Conservation (phyloP, 2,888 invertebrate species). For the Drosophila trichaetosa region DNA sequence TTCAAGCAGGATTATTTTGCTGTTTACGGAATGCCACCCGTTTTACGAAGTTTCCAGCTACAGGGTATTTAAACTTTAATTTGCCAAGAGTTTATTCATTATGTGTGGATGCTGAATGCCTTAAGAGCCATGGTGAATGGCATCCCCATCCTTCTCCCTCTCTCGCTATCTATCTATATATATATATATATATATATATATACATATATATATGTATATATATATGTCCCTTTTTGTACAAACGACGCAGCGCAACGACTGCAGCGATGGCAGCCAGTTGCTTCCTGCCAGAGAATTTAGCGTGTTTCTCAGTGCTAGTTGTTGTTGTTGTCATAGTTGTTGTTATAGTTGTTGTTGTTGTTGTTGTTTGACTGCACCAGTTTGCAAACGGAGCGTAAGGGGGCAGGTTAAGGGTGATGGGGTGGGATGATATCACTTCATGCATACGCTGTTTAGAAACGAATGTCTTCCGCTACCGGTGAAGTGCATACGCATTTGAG, state of each 20-base stretch:
- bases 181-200: background rate
- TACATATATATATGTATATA: background rate
- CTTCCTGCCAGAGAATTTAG: conserved; percentile 58
- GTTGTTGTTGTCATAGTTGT: conserved; percentile 14
- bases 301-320: conserved; percentile 29
- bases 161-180: background rate
- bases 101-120: conserved; percentile 47
- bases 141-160: conserved; percentile 23
- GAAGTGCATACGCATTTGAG: conserved; percentile 66
- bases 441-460: conserved; percentile 66
- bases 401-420: background rate
- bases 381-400: conserved; percentile 35
- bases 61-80: conserved; percentile 54
- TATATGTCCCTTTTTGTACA: background rate
- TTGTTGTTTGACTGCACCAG: conserved; percentile 46
- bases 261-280: conserved; percentile 51
- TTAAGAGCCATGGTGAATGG: conserved; percentile 34
- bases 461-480: conserved; percentile 68
- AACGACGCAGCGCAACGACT: conserved; percentile 27
- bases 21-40: background rate
- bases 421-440: conserved; percentile 36
- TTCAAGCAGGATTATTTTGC: background rate
- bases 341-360: conserved; percentile 28
- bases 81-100: conserved; percentile 59
- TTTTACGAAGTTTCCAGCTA: background rate